Conservation (phyloP, 2,113 vertebrate genomes). For the Vireo altiloquus region DNA sequence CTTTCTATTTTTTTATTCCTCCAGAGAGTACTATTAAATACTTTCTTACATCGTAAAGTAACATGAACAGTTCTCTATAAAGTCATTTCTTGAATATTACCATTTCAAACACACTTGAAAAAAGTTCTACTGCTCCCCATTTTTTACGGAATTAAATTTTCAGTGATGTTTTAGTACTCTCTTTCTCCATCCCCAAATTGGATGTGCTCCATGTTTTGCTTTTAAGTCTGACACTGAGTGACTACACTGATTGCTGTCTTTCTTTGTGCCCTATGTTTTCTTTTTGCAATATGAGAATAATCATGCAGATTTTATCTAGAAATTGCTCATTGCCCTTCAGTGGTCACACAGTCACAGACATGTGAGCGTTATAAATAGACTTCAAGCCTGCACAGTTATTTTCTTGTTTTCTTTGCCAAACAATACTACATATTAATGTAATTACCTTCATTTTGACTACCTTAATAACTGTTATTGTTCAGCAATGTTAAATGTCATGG, state of each 20-base stretch:
- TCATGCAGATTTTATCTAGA: neutral
- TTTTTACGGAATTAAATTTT: neutral
- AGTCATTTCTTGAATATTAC: neutral
- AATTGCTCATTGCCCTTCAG: constrained; percentile 6
- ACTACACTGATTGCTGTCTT: neutral
- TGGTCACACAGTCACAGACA: neutral
- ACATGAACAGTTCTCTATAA: neutral
- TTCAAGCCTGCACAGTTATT: neutral
- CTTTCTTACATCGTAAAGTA: neutral
- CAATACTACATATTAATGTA: neutral
- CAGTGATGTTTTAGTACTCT: neutral
- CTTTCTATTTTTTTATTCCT: neutral
- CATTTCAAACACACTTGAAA: neutral
- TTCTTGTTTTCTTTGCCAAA: neutral
- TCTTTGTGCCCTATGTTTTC: neutral
- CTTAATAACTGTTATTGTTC: neutral
- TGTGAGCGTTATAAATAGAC: neutral
- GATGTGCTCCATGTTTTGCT: neutral
- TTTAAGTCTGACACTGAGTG: neutral
- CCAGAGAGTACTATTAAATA: neutral
- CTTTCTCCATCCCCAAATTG: neutral
- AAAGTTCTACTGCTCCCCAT: neutral
- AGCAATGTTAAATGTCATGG: neutral
- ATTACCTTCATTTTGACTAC: neutral
- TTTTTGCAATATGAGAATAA: neutral